Conservation (phyloP, 92 coral and sea anemone species). For the Muricea muricata region DNA sequence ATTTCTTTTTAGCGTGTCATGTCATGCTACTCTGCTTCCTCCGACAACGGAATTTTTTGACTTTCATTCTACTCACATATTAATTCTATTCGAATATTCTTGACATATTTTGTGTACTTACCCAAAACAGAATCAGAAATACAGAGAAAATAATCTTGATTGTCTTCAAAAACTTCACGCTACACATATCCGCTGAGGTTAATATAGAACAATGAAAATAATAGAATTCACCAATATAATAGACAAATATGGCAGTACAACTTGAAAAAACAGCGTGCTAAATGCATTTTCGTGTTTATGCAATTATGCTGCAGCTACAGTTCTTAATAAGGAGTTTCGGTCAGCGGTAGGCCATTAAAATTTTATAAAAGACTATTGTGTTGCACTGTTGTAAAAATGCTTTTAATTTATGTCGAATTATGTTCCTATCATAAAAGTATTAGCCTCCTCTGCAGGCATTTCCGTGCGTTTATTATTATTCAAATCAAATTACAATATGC, state of each 20-base stretch:
- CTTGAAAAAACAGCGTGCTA: neutral
- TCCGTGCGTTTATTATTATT: no score
- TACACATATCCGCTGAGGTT: constrained; percentile 8
- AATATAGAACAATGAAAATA: neutral
- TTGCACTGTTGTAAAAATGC: neutral
- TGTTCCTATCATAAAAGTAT: neutral
- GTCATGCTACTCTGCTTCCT: neutral
- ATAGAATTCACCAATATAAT: neutral
- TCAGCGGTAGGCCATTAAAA: constrained; percentile 13
- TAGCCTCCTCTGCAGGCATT: neutral
- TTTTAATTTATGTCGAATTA: neutral
- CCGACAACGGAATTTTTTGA: neutral
- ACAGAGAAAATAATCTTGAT: constrained; percentile 2
- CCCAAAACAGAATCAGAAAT: constrained; percentile 16
- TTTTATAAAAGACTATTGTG: neutral
- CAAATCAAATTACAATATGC: no score
- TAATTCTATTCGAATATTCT: neutral
- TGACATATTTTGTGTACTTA: neutral
- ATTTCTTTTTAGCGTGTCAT: neutral
- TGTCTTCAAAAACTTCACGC: neutral
- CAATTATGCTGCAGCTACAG: neutral
- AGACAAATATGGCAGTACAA: neutral
- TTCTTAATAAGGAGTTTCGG: neutral
- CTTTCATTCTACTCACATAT: neutral
- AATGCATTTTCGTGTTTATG: neutral